phyloP scores from a whole-genome alignment of 2,113 vertebrate species.

The Centropus bengalensis region DNA sequence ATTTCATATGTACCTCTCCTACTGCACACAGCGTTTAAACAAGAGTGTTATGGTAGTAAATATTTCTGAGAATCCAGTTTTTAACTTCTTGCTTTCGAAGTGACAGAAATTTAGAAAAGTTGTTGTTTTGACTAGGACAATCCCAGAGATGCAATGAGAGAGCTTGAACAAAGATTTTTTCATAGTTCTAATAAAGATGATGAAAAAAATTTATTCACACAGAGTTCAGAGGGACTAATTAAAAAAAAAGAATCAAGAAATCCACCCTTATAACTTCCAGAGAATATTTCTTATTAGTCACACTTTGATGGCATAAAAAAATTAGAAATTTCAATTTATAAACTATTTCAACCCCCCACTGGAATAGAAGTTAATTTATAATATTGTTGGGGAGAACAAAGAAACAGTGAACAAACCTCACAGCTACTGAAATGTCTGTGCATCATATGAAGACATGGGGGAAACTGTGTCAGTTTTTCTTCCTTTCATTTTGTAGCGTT shows the following conservation, averaged over 20 bases:
- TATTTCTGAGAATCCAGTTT: background rate
- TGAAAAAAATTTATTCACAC: conserved; percentile 4
- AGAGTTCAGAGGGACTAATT: background rate
- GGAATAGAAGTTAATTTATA: conserved; percentile 33
- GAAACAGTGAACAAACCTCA: background rate
- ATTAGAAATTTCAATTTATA: conserved; percentile 33
- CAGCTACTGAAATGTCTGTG: background rate
- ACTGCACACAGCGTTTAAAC: background rate
- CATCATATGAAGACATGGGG: background rate
- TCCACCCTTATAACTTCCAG: background rate
- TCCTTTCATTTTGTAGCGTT: background rate
- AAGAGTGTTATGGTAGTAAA: background rate
- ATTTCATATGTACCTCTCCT: background rate
- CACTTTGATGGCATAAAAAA: background rate
- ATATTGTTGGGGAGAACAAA: conserved; percentile 27
- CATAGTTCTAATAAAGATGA: background rate
- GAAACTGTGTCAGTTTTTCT: background rate
- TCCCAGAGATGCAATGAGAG: background rate
- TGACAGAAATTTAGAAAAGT: background rate
- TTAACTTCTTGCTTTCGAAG: background rate
- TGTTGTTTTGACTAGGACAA: background rate
- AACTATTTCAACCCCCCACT: background rate
- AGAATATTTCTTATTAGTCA: conserved; percentile 42
- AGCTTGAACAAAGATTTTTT: background rate
- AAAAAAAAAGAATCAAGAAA: background rate